Evolutionary conservation across 2,113 vertebrate genomes (phyloP).

Genomic region (Hyperoodon ampullatus): DNA sequence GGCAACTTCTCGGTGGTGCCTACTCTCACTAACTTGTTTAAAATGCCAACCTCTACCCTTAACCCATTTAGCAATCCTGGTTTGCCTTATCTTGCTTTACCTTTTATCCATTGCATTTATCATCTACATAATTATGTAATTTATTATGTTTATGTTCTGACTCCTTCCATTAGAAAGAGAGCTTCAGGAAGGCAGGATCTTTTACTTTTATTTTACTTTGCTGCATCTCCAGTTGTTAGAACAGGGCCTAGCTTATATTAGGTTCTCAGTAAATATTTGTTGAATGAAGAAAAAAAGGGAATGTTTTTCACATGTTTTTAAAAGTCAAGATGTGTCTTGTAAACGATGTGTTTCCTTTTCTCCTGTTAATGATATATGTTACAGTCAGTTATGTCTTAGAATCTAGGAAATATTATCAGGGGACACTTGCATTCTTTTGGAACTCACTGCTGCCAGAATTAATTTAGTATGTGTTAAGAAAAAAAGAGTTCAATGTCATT

Average conservation of each 20-base stretch:
- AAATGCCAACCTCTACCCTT: background rate
- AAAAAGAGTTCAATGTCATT: constrained; percentile 9
- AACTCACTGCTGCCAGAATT: background rate
- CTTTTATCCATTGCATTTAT: background rate
- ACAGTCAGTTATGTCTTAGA: background rate
- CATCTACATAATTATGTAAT: background rate
- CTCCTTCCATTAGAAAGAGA: background rate
- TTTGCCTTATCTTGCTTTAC: background rate
- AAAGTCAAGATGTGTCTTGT: background rate
- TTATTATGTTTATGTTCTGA: background rate
- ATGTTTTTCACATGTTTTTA: background rate
- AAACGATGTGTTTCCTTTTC: background rate
- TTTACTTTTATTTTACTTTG: constrained; percentile 20
- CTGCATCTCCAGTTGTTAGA: background rate
- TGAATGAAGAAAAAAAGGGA: background rate
- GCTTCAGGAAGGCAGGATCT: background rate
- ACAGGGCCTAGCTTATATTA: background rate
- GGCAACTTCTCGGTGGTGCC: background rate
- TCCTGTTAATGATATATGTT: background rate
- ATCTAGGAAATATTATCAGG: background rate
- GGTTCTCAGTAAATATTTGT: background rate
- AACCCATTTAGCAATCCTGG: background rate
- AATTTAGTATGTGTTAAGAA: constrained; percentile 10
- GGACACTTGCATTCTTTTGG: background rate
- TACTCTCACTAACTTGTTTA: background rate